A percentile compares a stretch with the other conserved stretches of the same genome.
phyloP scores from a whole-genome alignment of 2,888 invertebrate genomes.

The Dicranocentrus wangi region DNA sequence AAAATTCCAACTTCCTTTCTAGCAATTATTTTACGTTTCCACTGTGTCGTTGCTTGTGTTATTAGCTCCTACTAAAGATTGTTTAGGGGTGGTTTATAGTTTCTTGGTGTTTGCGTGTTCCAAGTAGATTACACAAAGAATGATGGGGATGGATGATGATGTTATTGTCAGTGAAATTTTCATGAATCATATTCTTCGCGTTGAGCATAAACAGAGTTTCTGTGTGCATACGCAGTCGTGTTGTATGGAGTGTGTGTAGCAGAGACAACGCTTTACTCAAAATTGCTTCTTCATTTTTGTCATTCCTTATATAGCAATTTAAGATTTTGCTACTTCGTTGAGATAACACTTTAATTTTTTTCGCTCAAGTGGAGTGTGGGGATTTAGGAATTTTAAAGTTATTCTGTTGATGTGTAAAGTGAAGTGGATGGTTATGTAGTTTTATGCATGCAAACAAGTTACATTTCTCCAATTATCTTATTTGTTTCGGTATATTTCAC shows the following conservation, averaged over 20 bases:
- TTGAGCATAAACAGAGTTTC: background rate
- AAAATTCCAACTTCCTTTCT: too few relatives aligned
- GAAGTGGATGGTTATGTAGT: background rate
- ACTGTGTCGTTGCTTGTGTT: background rate
- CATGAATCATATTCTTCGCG: background rate
- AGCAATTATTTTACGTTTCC: background rate
- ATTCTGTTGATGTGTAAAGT: too few relatives aligned
- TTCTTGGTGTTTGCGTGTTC: constrained; percentile 50
- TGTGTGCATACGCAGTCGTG: background rate
- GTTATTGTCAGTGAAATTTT: constrained; percentile 24
- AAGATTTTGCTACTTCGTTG: background rate
- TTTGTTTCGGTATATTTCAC: background rate
- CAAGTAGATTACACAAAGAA: constrained; percentile 30
- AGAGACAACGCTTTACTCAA: background rate
- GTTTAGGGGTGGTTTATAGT: too few relatives aligned
- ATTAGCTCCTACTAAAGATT: too few relatives aligned
- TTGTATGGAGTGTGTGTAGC: background rate
- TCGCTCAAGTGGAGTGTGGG: too few relatives aligned
- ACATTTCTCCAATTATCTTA: too few relatives aligned
- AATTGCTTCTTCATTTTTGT: background rate
- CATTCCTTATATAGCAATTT: background rate
- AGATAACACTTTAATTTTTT: too few relatives aligned
- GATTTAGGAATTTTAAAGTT: too few relatives aligned
- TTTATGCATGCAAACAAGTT: background rate
- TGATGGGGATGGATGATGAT: constrained; percentile 26